Conservation (phyloP, 2,797 vertebrate genomes). For the Thunnus albacares region DNA sequence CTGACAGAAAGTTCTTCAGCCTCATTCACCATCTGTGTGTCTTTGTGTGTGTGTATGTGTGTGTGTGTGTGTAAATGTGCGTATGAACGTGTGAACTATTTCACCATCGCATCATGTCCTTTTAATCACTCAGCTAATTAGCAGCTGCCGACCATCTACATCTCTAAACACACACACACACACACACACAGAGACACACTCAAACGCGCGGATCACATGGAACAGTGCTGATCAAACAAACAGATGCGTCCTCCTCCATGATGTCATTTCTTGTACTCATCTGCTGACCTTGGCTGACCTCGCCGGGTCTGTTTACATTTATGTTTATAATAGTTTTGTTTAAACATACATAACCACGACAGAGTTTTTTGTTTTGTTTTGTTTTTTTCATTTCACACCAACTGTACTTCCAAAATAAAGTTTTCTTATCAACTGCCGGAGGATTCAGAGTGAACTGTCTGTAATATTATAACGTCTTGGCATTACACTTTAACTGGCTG, state of each 20-base stretch:
- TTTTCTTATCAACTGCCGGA: background rate
- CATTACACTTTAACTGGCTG: too few relatives aligned
- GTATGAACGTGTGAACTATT: constrained; percentile 34
- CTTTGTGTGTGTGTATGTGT: background rate
- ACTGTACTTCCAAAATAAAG: too few relatives aligned
- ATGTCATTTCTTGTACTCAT: constrained; percentile 62
- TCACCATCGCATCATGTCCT: constrained; percentile 36
- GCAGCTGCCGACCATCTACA: constrained; percentile 37
- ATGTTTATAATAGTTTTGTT: background rate
- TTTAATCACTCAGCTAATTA: constrained; percentile 60
- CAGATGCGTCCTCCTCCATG: constrained; percentile 69
- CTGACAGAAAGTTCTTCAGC: constrained; percentile 18
- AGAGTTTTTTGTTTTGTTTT: background rate
- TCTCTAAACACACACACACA: constrained; percentile 18
- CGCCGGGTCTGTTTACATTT: constrained; percentile 10
- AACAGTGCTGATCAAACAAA: constrained; percentile 77
- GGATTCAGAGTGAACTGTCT: background rate
- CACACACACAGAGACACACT: constrained; percentile 14
- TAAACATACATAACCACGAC: background rate
- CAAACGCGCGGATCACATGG: constrained; percentile 55
- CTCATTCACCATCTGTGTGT: constrained; percentile 26
- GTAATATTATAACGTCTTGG: background rate
- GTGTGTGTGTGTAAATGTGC: background rate
- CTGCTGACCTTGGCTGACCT: constrained; percentile 65
- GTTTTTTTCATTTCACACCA: background rate